Conservation (phyloP, 1,140 invertebrate species). For the Zaprionus kolodkinae region DNA sequence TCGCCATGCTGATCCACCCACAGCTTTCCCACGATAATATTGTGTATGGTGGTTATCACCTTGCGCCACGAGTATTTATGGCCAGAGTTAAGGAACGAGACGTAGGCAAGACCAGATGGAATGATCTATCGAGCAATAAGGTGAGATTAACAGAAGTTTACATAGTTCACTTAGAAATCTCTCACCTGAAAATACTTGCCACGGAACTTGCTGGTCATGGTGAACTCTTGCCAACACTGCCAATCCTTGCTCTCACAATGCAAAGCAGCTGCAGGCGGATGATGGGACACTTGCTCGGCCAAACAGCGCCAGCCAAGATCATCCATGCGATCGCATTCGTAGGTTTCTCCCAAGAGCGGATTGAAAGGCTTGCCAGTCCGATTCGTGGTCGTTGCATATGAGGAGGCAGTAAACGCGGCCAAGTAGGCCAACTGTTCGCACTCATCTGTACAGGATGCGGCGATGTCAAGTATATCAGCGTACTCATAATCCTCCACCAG, state of each 20-base stretch:
- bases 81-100: slow-evolving; percentile 89
- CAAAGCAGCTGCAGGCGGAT: slow-evolving; percentile 98
- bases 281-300: slow-evolving; percentile 98
- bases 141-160: neutral
- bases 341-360: slow-evolving; percentile 96
- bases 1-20: slow-evolving; percentile 99
- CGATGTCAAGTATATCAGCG: slow-evolving; percentile 93
- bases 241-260: slow-evolving; percentile 96
- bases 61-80: slow-evolving; percentile 99
- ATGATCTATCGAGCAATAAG: slow-evolving; percentile 86
- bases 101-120: slow-evolving; percentile 94
- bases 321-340: slow-evolving; percentile 97
- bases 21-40: slow-evolving; percentile 99
- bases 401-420: slow-evolving; percentile 97
- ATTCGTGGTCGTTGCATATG: slow-evolving; percentile 95
- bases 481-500: slow-evolving; percentile 99
- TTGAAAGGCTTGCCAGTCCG: slow-evolving; percentile 90
- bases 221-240: slow-evolving; percentile 99
- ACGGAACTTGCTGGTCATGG: slow-evolving; percentile 98
- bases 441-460: slow-evolving; percentile 91
- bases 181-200: slow-evolving; percentile 96
- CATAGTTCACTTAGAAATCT: neutral
- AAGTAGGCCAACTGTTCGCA: slow-evolving; percentile 97
- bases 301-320: slow-evolving; percentile 98
- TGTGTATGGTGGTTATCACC: slow-evolving; percentile 99